phyloP scores from a whole-genome alignment of 2,888 invertebrate genomes.

The Dendrolimus houi region DNA sequence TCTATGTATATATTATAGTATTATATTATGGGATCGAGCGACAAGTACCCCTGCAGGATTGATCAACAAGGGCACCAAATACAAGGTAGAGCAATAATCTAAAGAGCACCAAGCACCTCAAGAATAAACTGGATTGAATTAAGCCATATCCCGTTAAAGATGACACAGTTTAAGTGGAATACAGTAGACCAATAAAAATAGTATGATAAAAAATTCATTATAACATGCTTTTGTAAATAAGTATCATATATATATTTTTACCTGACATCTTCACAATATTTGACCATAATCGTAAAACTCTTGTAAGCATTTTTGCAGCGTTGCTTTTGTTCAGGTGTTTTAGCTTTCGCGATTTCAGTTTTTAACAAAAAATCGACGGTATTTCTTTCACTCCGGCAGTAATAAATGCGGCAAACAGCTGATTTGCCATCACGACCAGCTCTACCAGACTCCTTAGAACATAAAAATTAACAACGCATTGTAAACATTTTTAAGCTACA shows the following conservation, averaged over 20 bases:
- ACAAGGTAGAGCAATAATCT: too few relatives aligned
- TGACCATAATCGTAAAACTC: constrained; percentile 89
- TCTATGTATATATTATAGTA: too few relatives aligned
- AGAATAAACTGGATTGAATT: too few relatives aligned
- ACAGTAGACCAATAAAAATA: too few relatives aligned
- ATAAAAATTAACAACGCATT: too few relatives aligned
- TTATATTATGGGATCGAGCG: too few relatives aligned
- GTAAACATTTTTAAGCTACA: too few relatives aligned
- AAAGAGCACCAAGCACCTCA: too few relatives aligned
- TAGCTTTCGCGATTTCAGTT: constrained; percentile 79
- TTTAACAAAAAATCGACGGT: constrained; percentile 87
- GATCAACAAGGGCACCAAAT: too few relatives aligned
- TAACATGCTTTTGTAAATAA: background rate
- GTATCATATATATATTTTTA: constrained; percentile 41
- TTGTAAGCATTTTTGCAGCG: constrained; percentile 81
- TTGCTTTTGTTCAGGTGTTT: constrained; percentile 72
- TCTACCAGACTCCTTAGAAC: constrained; percentile 89
- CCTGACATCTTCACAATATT: constrained; percentile 89
- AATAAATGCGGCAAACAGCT: constrained; percentile 95
- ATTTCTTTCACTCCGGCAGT: constrained; percentile 87
- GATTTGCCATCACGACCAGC: constrained; percentile 96
- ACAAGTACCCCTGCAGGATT: too few relatives aligned
- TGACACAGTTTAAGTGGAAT: background rate
- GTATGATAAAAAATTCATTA: too few relatives aligned
- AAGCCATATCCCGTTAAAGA: too few relatives aligned